Evolutionary conservation across 2,888 invertebrate genomes (phyloP).

Genomic region (Agelastica alni): DNA sequence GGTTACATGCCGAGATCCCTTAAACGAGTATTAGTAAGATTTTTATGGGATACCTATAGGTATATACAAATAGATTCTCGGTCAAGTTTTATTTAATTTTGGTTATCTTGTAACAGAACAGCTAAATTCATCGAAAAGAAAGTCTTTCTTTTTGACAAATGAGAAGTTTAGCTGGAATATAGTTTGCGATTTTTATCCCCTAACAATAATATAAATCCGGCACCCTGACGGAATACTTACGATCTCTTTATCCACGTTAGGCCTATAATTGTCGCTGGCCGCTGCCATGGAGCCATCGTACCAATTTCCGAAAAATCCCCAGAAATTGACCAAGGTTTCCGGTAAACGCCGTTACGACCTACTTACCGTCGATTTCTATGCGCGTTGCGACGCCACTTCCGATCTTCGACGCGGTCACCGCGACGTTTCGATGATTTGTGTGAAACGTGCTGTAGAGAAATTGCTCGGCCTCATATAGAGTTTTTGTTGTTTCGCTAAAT

Average conservation of each 20-base stretch:
- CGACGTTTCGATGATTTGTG: constrained; percentile 56
- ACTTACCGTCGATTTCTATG: constrained; percentile 57
- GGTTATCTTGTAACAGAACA: no score
- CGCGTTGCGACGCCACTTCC: constrained; percentile 51
- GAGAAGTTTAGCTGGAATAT: no score
- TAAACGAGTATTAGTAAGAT: no score
- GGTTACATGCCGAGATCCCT: no score
- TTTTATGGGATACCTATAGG: no score
- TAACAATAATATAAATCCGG: constrained; percentile 23
- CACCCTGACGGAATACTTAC: constrained; percentile 33
- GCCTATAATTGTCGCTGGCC: constrained; percentile 38
- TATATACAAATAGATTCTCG: no score
- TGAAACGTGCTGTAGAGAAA: constrained; percentile 46
- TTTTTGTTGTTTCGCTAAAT: no score
- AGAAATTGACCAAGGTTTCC: constrained; percentile 51
- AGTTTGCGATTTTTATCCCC: constrained; percentile 2
- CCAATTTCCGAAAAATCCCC: constrained; percentile 54
- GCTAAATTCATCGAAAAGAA: no score
- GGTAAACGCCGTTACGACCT: constrained; percentile 54
- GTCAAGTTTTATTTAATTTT: no score
- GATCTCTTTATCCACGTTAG: constrained; percentile 29
- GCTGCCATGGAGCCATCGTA: constrained; percentile 22
- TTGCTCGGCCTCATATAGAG: constrained; percentile 3
- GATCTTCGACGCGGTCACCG: constrained; percentile 51
- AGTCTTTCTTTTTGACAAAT: no score